phyloP scores from a whole-genome alignment of 2,888 invertebrate species.

The Tetrapedia diversipes region DNA sequence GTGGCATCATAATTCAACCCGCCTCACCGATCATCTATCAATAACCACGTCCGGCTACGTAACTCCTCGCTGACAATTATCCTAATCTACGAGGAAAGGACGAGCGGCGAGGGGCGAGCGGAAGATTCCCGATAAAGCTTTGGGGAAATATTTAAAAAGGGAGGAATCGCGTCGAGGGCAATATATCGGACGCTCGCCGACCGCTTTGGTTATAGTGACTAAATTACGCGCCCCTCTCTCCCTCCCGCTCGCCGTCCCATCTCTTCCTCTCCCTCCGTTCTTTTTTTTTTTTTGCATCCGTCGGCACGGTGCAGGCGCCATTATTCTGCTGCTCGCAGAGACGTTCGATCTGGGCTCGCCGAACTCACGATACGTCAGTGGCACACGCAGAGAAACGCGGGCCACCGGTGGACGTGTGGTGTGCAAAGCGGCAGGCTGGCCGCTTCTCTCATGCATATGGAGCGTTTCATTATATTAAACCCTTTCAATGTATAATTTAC shows the following conservation, averaged over 20 bases:
- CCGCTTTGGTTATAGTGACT: slow-evolving; percentile 66
- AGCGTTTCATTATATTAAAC: slow-evolving; percentile 88
- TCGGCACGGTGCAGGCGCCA: slow-evolving; percentile 66
- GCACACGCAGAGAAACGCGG: slow-evolving; percentile 75
- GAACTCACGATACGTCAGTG: slow-evolving; percentile 75
- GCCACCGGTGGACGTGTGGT: slow-evolving; percentile 66
- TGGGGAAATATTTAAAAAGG: slow-evolving; percentile 46
- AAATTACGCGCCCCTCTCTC: slow-evolving; percentile 59
- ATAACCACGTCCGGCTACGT: too few species aligned
- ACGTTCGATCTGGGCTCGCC: slow-evolving; percentile 72
- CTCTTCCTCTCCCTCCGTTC: slow-evolving; percentile 20
- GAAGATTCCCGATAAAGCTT: slow-evolving; percentile 41
- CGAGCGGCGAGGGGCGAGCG: neutral
- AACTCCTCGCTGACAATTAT: neutral
- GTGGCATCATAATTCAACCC: neutral
- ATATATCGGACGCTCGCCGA: slow-evolving; percentile 42
- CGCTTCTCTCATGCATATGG: slow-evolving; percentile 86
- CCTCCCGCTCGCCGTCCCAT: neutral
- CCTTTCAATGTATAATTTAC: slow-evolving; percentile 88
- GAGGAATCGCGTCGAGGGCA: slow-evolving; percentile 36
- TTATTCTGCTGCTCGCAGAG: slow-evolving; percentile 67
- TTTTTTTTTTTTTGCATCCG: slow-evolving; percentile 46
- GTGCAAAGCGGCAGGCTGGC: slow-evolving; percentile 77
- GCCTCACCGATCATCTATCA: neutral
- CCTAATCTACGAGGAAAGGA: slow-evolving; percentile 1